These are phyloP conservation scores for Podarcis cretensis DNA, from an alignment of 2,113 vertebrate species.

Conservation along the genomic window DNA sequence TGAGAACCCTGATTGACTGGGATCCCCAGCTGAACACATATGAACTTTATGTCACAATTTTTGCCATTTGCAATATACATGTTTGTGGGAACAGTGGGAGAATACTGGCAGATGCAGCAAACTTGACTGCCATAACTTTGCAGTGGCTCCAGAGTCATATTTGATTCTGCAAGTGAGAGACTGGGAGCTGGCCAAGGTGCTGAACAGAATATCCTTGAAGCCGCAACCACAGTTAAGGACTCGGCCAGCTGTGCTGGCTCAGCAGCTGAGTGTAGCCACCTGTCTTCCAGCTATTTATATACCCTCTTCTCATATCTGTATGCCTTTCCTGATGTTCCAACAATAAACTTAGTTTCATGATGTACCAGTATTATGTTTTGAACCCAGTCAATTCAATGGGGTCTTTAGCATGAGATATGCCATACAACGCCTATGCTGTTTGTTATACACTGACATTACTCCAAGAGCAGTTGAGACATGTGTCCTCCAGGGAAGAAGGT, in stretches of 20 bases:
- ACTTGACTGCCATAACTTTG: background rate
- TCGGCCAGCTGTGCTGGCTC: background rate
- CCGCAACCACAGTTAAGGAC: no score
- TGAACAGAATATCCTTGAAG: background rate
- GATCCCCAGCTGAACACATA: background rate
- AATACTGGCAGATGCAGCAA: background rate
- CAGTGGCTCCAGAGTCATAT: background rate
- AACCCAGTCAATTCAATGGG: background rate
- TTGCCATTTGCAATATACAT: background rate
- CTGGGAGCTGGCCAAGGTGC: background rate
- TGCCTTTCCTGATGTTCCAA: background rate
- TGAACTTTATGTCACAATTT: background rate
- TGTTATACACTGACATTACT: background rate
- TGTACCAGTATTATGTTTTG: background rate
- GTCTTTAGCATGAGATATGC: background rate
- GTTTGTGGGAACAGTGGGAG: background rate
- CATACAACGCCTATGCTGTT: background rate
- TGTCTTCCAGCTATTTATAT: background rate
- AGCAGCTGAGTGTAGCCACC: background rate
- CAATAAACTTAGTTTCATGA: background rate
- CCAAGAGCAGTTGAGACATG: background rate
- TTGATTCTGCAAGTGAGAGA: background rate
- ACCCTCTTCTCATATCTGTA: background rate
- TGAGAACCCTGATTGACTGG: background rate
- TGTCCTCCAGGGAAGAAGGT: background rate